Conservation (phyloP, 2,888 invertebrate genomes). For the Hemistola chrysoprasaria region DNA sequence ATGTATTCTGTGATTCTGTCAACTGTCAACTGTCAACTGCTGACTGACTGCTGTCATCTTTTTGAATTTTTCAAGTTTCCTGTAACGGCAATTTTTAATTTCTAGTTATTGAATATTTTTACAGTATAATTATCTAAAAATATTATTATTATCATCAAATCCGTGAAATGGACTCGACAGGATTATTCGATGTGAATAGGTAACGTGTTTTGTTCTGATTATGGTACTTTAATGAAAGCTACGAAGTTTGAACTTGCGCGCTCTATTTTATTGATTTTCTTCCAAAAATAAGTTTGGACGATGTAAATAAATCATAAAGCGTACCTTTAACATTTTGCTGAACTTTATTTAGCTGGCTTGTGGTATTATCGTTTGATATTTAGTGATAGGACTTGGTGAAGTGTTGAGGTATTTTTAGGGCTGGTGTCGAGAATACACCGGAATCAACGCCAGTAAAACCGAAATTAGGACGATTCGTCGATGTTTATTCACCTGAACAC, state of each 20-base stretch:
- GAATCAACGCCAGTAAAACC: constrained; percentile 61
- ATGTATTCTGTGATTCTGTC: no score
- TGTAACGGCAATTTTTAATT: constrained; percentile 31
- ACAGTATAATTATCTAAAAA: no score
- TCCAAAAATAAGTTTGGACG: constrained; percentile 71
- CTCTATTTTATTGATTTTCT: constrained; percentile 77
- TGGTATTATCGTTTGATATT: constrained; percentile 23
- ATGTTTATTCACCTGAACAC: constrained; percentile 76
- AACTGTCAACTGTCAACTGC: constrained; percentile 13
- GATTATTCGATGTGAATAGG: constrained; percentile 47
- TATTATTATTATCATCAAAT: no score
- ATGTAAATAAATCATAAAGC: constrained; percentile 80
- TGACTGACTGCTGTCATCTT: constrained; percentile 34
- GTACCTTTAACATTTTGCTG: constrained; percentile 51
- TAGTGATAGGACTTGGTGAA: constrained; percentile 23
- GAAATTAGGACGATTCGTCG: constrained; percentile 66
- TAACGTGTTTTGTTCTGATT: constrained; percentile 31
- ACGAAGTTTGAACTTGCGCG: constrained; percentile 72
- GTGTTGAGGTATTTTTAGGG: constrained; percentile 31
- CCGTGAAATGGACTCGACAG: constrained; percentile 46
- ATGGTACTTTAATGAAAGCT: constrained; percentile 21
- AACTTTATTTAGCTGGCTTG: constrained; percentile 34
- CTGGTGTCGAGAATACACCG: constrained; percentile 44
- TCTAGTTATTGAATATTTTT: no score
- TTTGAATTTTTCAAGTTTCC: constrained; percentile 28